phyloP scores from a whole-genome alignment of 2,797 vertebrate genomes.

The Helicolenus hilgendorfi region DNA sequence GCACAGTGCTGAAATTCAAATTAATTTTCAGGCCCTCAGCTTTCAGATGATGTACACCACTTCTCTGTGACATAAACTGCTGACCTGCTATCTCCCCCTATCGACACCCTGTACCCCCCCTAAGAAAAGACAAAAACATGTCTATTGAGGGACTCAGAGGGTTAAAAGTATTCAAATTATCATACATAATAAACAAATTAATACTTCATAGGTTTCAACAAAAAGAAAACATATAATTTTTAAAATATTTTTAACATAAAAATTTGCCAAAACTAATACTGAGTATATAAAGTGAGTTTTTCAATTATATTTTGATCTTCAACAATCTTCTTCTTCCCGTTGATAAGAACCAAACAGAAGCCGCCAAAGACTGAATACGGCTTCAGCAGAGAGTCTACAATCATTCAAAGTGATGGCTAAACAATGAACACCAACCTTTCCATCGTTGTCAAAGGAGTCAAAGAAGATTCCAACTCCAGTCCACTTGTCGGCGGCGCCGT shows the following conservation, averaged over 20 bases:
- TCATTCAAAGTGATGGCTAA: not conserved
- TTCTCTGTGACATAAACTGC: too few relatives aligned
- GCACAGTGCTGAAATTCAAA: rapidly evolving
- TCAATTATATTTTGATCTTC: not conserved
- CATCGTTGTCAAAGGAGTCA: constrained; percentile 99
- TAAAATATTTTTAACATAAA: not conserved
- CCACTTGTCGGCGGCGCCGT: constrained; percentile 96
- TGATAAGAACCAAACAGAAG: not conserved
- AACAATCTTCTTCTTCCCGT: not conserved
- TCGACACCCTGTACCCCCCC: too few relatives aligned
- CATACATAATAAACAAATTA: not conserved
- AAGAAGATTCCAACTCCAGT: constrained; percentile 97
- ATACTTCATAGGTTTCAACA: not conserved
- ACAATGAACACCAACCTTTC: constrained; percentile 91
- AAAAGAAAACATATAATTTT: too few relatives aligned
- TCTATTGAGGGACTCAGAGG: too few relatives aligned
- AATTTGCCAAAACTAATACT: not conserved
- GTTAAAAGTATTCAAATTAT: not conserved
- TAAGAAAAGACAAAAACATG: too few relatives aligned
- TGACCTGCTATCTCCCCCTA: too few relatives aligned
- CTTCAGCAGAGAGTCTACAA: not conserved
- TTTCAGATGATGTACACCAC: too few relatives aligned
- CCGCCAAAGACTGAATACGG: not conserved
- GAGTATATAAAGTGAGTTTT: too few relatives aligned
- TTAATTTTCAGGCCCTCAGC: too few relatives aligned